phyloP scores from a whole-genome alignment of 1,140 invertebrate genomes.

The Cepaea nemoralis region DNA sequence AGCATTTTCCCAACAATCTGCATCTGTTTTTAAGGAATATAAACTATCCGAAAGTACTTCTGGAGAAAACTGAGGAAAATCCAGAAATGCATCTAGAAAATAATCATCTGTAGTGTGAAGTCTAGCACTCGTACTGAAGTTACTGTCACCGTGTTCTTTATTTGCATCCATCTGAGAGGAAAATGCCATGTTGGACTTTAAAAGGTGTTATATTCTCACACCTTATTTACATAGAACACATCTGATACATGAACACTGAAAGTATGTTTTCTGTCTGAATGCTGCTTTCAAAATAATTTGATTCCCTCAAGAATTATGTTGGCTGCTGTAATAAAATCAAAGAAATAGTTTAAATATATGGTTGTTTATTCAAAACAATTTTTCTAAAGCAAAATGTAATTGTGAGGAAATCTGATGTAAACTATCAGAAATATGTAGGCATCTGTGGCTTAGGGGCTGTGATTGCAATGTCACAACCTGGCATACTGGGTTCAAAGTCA shows the following conservation, averaged over 20 bases:
- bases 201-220: neutral
- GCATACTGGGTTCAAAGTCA: too few relatives aligned
- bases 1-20: neutral
- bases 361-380: too few relatives aligned
- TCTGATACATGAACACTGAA: neutral
- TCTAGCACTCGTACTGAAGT: neutral
- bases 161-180: neutral
- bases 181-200: neutral
- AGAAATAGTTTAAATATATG: too few relatives aligned
- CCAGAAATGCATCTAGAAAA: neutral
- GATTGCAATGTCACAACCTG: too few relatives aligned
- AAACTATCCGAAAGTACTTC: neutral
- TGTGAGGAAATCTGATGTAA: too few relatives aligned
- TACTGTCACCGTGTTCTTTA: neutral
- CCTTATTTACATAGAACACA: neutral
- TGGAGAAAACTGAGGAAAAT: neutral
- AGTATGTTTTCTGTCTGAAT: neutral
- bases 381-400: too few relatives aligned
- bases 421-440: too few relatives aligned
- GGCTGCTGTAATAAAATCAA: too few relatives aligned
- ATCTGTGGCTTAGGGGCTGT: too few relatives aligned
- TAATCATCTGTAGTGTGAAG: neutral
- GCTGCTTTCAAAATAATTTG: neutral
- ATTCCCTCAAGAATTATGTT: too few relatives aligned
- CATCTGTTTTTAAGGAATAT: neutral